Evolutionary conservation across 2,113 vertebrate species (phyloP), one percentile per base, ranked within the genome.

Genomic region (Paraplagusia blochii): DNA sequence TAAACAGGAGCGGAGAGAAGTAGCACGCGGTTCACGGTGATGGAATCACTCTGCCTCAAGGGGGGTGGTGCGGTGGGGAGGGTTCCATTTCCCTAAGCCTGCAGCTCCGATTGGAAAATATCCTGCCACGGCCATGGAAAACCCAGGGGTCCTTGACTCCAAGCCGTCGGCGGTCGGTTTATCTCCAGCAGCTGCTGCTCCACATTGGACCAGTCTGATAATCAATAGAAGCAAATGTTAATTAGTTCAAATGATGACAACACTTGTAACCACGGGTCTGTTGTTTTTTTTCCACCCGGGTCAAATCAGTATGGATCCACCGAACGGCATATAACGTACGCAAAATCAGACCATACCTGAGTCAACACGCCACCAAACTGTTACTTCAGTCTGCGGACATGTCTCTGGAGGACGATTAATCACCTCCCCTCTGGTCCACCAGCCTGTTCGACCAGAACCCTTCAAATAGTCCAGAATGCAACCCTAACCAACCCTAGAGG

Each of bases 91-190:
- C 79, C 77, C 67, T 70, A 53, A 74, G 72, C 68, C 69, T 58
- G 74, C 79, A 84, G 73, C 77, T 84, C 75, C 80, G 77, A 83
- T 78, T 84, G 83, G 78, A 86, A 86, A 84, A 81, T 76, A 84
- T 84, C 76, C 61, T 51, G 66, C 51, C n/a, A n/a, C n/a, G n/a
- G 70, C 80, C 66, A 63, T 50, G 63, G 65, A 63, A 50, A 66
- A 73, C 72, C 63, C 72, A 15, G 59, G 72, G 72, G 72, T 52
- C 54, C 70, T 66, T 13, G 15, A 70, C 80, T 66, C 56, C 48
- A 61, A 83, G 59, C 70, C 62, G 75, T 79, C 69, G 52, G 62
- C 53, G 77, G 82, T 72, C 69, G 65, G 53, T 45, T 47, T 48
- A 62, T 53, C 56, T 65, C 14, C 47, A 22, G 44, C 40, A 1